Evolutionary conservation across 2,113 vertebrate species (phyloP), one percentile per base, ranked within the genome.

Genomic region (Xiphorhynchus elegans): DNA sequence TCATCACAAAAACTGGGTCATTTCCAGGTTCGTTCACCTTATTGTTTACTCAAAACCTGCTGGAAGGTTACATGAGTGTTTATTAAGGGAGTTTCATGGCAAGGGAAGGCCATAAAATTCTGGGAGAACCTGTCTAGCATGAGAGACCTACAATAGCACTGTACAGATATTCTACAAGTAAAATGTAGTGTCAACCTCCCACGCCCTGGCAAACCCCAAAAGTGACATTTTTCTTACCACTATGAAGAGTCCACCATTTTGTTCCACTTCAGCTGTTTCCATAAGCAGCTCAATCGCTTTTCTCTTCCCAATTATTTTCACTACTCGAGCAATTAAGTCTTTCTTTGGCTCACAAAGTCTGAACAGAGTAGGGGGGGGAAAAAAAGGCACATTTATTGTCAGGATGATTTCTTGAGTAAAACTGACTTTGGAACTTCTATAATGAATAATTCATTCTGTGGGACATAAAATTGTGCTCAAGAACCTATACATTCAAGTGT

Each of bases 341-440:
- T 98, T 99, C 94, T 99, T 99, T 42, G 99, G 99, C 93, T 99
- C 99, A 83, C 98, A 98, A 79, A 99, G 98, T 91, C 99, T 99
- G 59, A 13, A 13, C 3, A 13, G 42, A 33, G 25, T 3, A 37
- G 37, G 37, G 7, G 17, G 6, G 3, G 18, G 11, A 55, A 56
- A 73, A 49, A 35, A 37, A 26, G 3, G 7, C 5, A 82, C 11
- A 31, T 53, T 66, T 81, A 60, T 7, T 63, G 17, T 80, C 33
- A 72, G 13, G 39, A 7, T 42, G 62, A 77, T 53, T 85, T 70
- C 39, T 68, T 0, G 1, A 68, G n/a, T 73, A 58, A 58, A 84
- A 89, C 1, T 52, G 18, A 46, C 9, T 37, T 47, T 6, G 4
- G 15, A 64, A 44, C 17, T 50, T 63, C 50, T 23, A 69, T 15